Evolutionary conservation across 1,140 invertebrate species (phyloP).

Genomic region (Zaprionus camerounensis): DNA sequence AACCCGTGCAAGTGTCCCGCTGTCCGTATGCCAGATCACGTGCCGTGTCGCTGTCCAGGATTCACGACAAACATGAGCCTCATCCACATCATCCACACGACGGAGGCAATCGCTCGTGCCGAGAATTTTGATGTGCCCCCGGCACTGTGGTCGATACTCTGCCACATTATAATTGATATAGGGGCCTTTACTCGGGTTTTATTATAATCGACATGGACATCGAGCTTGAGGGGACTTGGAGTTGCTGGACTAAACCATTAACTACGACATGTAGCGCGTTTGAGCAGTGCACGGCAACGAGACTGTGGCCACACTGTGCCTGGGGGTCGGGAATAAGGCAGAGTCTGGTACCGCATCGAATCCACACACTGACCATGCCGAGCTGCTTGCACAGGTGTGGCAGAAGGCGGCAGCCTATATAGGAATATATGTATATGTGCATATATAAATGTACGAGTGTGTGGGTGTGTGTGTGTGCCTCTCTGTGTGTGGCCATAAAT

Average conservation of each 20-base stretch:
- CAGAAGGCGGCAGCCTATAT: neutral
- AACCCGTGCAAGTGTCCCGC: constrained; percentile 3
- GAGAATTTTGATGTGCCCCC: constrained; percentile 27
- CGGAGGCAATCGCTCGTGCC: constrained; percentile 32
- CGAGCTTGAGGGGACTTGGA: neutral
- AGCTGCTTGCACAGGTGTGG: neutral
- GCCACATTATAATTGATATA: constrained; percentile 10
- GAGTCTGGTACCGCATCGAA: neutral
- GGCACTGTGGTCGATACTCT: constrained; percentile 15
- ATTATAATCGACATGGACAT: constrained; percentile 1
- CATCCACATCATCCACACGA: constrained; percentile 34
- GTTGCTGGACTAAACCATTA: neutral
- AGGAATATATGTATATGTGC: neutral
- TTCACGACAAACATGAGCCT: constrained; percentile 39
- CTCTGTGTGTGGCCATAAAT: constrained; percentile 20
- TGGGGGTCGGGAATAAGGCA: neutral
- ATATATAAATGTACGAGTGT: neutral
- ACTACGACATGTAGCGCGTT: neutral
- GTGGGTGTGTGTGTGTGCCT: neutral
- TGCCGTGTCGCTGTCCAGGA: constrained; percentile 24
- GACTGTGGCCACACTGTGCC: neutral
- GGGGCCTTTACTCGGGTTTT: neutral
- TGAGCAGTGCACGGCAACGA: neutral
- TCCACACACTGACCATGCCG: neutral
- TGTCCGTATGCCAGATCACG: constrained; percentile 38